Conservation (phyloP, 1,140 invertebrate genomes). For the Tenebrio molitor region DNA sequence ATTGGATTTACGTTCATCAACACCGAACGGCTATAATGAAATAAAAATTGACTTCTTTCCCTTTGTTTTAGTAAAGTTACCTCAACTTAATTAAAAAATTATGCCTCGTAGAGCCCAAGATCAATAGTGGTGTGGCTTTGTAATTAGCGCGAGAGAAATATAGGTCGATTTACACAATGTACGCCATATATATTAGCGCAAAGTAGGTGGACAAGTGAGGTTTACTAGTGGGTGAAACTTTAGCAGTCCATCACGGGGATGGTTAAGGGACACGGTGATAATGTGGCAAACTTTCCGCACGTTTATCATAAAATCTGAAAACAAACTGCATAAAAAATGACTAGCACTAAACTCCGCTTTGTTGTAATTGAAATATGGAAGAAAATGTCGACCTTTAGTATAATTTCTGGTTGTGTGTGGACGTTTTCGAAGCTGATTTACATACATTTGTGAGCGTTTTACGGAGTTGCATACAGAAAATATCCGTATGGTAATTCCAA, state of each 20-base stretch:
- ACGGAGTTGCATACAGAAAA: slow-evolving; percentile 16
- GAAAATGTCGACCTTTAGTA: slow-evolving; percentile 25
- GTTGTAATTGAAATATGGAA: slow-evolving; percentile 39
- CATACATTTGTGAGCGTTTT: slow-evolving; percentile 26
- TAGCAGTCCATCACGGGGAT: slow-evolving; percentile 28
- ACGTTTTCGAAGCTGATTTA: slow-evolving; percentile 25
- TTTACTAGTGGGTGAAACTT: slow-evolving; percentile 23
- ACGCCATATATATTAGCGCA: slow-evolving; percentile 8
- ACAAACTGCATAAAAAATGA: slow-evolving; percentile 38
- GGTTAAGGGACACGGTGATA: slow-evolving; percentile 36
- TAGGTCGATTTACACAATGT: slow-evolving; percentile 2
- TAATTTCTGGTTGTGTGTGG: slow-evolving; percentile 20
- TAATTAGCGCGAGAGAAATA: slow-evolving; percentile 25
- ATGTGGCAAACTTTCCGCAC: slow-evolving; percentile 22
- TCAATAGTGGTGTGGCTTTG: slow-evolving; percentile 32
- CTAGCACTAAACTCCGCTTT: slow-evolving; percentile 20
- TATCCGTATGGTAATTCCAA: slow-evolving; percentile 22
- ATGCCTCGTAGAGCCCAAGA: not conserved
- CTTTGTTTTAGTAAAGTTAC: not conserved
- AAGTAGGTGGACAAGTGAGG: slow-evolving; percentile 36
- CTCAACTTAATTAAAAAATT: slow-evolving; percentile 19
- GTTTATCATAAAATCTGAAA: slow-evolving; percentile 38
- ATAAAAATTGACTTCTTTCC: slow-evolving; percentile 24
- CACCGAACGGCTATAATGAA: slow-evolving; percentile 14
- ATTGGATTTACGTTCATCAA: slow-evolving; percentile 33